Conservation (phyloP, 2,797 vertebrate species). For the Lagocephalus sceleratus region DNA sequence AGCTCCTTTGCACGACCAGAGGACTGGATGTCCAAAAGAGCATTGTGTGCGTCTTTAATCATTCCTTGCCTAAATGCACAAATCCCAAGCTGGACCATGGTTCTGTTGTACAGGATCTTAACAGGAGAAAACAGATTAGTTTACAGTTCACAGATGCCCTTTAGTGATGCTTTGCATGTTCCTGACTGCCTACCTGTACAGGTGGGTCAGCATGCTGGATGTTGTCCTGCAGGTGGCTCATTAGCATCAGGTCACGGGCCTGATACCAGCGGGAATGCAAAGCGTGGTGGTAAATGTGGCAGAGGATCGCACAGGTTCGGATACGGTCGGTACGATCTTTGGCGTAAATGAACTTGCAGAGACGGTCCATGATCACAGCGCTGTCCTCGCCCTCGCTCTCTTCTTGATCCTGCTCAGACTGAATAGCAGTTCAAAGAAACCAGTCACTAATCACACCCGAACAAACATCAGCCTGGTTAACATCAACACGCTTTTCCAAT, state of each 20-base stretch:
- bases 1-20: slow-evolving; percentile 91
- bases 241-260: slow-evolving; percentile 92
- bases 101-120: slow-evolving; percentile 92
- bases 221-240: slow-evolving; percentile 94
- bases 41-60: slow-evolving; percentile 92
- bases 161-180: neutral
- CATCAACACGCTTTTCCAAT: neutral
- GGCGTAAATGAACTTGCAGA: slow-evolving; percentile 91
- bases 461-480: neutral
- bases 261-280: slow-evolving; percentile 93
- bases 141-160: neutral
- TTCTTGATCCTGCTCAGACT: slow-evolving; percentile 90
- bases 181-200: slow-evolving; percentile 78
- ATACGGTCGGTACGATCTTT: slow-evolving; percentile 91
- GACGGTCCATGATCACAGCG: slow-evolving; percentile 85
- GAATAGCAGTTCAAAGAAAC: neutral
- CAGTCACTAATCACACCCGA: neutral
- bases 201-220: slow-evolving; percentile 92
- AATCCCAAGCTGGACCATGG: slow-evolving; percentile 93
- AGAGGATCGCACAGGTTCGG: slow-evolving; percentile 90
- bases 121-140: neutral
- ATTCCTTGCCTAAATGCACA: slow-evolving; percentile 91
- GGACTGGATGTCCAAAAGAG: slow-evolving; percentile 90
- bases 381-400: slow-evolving; percentile 89
- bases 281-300: slow-evolving; percentile 92